Evolutionary conservation across 2,113 vertebrate species (phyloP), one percentile per base, ranked within the genome.

Genomic region (Galeopterus variegatus): DNA sequence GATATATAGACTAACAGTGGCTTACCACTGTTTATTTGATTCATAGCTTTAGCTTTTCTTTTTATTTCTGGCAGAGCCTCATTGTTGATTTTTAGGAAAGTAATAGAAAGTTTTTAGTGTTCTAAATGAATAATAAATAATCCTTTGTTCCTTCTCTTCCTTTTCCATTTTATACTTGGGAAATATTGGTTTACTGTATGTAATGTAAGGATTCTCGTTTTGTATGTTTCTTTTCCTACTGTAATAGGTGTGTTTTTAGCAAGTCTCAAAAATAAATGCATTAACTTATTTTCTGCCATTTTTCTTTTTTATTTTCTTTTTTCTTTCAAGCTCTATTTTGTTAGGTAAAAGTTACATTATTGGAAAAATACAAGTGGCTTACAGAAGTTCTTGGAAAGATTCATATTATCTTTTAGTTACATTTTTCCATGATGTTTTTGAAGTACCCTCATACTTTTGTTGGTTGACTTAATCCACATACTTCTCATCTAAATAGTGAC

Each of bases 261-360:
- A 90, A 79, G 54, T 89, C 24, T 86, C 12, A 72, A 62, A 85
- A 69, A 24, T 85, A 93, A 84, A n/a, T 77, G 4, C 62, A 36
- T 91, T 79, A 12, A 52, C 56, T 89, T 81, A 73, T 75, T 67
- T 93, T 93, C 18, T 91, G 8, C 2, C 45, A 3, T 92, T 92
- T 80, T 79, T 58, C 19, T 89, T 77, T 83, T 76, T 70, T 5
- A 0, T 77, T 24, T 56, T 89, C 62, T 72, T 54, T 21, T 5
- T 62, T 17, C 41, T 76, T 91, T 60, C 15, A 36, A 69, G 28
- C 24, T 89, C 36, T 88, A 5, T 56, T 33, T 77, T 93, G n/a
- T 92, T 92, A 94, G 50, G 56, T 94, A 91, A 91, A 96, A 60
- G 33, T 88, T 96, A 52, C 8, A 12, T 45, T 95, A 88, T 88